Evolutionary conservation across 2,888 invertebrate genomes (phyloP).

Genomic region (Ichneumoninae sp.): DNA sequence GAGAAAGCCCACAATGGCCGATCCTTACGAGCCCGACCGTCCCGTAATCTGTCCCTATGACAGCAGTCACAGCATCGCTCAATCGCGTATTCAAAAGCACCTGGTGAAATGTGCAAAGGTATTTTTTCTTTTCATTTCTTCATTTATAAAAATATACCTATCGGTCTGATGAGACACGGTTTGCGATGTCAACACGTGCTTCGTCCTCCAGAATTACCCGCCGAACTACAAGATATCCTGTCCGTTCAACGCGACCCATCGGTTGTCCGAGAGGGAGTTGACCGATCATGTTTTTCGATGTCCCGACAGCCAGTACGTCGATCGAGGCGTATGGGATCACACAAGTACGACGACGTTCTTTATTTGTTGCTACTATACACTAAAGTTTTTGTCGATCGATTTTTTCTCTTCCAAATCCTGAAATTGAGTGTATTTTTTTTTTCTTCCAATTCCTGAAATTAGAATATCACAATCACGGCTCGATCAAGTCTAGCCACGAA

Average conservation of each 20-base stretch:
- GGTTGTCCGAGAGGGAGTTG: constrained; percentile 75
- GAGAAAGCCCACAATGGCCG: constrained; percentile 41
- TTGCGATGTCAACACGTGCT: constrained; percentile 9
- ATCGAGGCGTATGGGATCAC: constrained; percentile 30
- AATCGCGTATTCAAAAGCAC: constrained; percentile 78
- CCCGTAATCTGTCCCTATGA: constrained; percentile 78
- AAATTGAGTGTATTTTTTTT: neutral
- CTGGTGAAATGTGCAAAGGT: constrained; percentile 82
- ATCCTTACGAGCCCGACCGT: constrained; percentile 46
- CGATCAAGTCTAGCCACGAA: constrained; percentile 14
- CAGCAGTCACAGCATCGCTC: constrained; percentile 74
- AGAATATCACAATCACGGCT: constrained; percentile 56
- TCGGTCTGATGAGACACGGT: neutral
- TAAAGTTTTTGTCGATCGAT: neutral
- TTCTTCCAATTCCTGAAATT: constrained; percentile 23
- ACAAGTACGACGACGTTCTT: neutral
- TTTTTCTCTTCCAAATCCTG: neutral
- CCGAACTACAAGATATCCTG: constrained; percentile 77
- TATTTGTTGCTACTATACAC: neutral
- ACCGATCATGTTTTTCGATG: constrained; percentile 75
- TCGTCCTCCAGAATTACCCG: constrained; percentile 75
- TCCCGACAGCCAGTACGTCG: constrained; percentile 67
- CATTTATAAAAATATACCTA: constrained; percentile 16
- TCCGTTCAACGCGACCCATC: constrained; percentile 81
- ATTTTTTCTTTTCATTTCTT: constrained; percentile 34